Percentiles rank a stretch among this genome's conserved stretches.
Conservation (phyloP, 2,797 vertebrate species). For the Arctocebus calabarensis region DNA sequence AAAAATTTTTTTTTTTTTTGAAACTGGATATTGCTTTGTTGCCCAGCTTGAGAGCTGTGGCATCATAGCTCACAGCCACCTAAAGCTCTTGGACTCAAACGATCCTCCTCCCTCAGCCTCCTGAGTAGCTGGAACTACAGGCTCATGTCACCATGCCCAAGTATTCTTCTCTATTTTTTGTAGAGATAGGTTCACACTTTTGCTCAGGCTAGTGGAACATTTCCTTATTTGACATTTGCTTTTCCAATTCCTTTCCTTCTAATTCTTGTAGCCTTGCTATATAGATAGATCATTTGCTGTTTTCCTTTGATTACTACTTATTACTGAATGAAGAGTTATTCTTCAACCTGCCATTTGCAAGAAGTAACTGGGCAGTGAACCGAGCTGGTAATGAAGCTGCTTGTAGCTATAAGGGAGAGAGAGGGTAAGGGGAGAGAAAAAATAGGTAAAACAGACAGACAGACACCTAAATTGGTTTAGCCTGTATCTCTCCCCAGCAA, state of each 20-base stretch:
- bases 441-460: neutral
- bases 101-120: too few relatives aligned
- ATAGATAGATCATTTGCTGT: neutral
- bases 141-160: too few relatives aligned
- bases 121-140: too few relatives aligned
- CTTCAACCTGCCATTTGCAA: neutral
- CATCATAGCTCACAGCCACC: too few relatives aligned
- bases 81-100: too few relatives aligned
- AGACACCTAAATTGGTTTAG: neutral
- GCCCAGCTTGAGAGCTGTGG: too few relatives aligned
- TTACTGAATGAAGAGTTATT: neutral
- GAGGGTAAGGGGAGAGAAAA: neutral
- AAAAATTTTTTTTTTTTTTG: too few relatives aligned
- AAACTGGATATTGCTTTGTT: too few relatives aligned
- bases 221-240: constrained; percentile 1
- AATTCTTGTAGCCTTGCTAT: constrained; percentile 24
- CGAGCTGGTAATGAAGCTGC: neutral
- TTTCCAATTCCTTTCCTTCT: constrained; percentile 22
- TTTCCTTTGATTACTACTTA: constrained; percentile 43
- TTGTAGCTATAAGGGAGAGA: neutral
- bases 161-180: too few relatives aligned
- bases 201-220: neutral
- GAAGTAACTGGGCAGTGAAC: neutral
- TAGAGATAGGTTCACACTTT: too few relatives aligned
- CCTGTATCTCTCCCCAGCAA: neutral